A percentile compares a stretch with the other conserved stretches of the same genome.
Conservation (phyloP, 2,888 invertebrate species). For the Creontiades dilutus region DNA sequence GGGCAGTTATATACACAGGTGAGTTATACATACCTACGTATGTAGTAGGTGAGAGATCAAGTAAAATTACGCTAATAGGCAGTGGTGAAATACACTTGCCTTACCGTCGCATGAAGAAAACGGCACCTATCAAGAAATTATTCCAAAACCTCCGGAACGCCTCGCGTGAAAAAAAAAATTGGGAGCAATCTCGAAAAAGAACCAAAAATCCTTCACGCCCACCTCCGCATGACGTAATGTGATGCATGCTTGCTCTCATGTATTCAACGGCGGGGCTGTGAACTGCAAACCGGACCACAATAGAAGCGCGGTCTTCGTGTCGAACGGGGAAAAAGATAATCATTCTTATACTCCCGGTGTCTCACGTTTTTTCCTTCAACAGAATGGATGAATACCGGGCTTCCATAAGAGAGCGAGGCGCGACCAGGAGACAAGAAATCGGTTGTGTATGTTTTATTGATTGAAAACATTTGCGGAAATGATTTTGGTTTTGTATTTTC, state of each 20-base stretch:
- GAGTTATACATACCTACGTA: no score
- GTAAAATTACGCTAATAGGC: constrained; percentile 43
- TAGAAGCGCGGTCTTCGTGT: constrained; percentile 37
- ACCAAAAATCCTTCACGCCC: constrained; percentile 30
- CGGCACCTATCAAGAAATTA: constrained; percentile 37
- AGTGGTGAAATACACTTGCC: constrained; percentile 21
- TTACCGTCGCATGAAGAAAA: constrained; percentile 44
- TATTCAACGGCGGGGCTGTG: neutral
- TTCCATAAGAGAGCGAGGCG: neutral
- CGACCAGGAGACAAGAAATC: neutral
- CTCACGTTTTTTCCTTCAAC: constrained; percentile 17
- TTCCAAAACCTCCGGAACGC: neutral
- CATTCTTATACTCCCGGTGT: constrained; percentile 32
- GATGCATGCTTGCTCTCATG: constrained; percentile 46
- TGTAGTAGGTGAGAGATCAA: neutral
- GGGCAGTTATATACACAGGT: no score
- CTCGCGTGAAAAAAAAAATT: constrained; percentile 23
- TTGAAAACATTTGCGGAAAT: no score
- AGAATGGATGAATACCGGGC: constrained; percentile 26
- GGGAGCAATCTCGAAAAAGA: constrained; percentile 8
- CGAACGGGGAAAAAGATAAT: constrained; percentile 34
- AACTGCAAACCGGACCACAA: constrained; percentile 41
- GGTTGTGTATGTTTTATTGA: no score
- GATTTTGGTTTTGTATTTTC: no score
- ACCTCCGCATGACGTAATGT: constrained; percentile 33